Base-by-base conservation (phyloP, 2,113 vertebrate genomes). In the Callaeas wilsoni region DNA sequence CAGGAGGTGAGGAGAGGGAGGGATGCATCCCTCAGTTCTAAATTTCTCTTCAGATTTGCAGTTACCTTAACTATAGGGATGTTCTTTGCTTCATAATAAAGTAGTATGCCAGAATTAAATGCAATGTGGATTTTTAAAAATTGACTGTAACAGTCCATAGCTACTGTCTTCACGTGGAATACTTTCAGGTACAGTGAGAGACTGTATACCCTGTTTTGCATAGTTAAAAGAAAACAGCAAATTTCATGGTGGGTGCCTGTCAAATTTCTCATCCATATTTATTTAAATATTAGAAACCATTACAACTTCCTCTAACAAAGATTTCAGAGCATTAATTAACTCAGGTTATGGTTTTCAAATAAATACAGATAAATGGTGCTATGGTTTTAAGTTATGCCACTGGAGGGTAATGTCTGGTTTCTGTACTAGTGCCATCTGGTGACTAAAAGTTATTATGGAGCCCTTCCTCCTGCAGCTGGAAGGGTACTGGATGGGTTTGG, bases 391-490 rank as follows among this genome's bases (percentile, higher is more conserved):
- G 6, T 46, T 60, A 13, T 4, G 21, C 23, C 11, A 4, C 4
- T 18, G 76, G 29, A 39, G 11, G 19, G 27, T 39, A 26, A 59
- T 0, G 9, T 41, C 59, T 56, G 20, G 13, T 92, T 92, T 97
- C 89, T 81, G 49, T 87, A 22, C 56, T 82, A 87, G 89, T 93
- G 96, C 93, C 95, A 94, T 79, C 94, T 96, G 89, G 76, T 89
- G 87, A 92, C 77, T 68, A 37, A 81, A 41, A 39, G 32, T 78
- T 84, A 42, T 35, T 49, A 49, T 16, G n/a, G 26, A 82, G 8
- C 33, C 12, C n/a, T 55, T 14, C 44, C 19, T 62, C 50, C 69
- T 42, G 52, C 13, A 18, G 35, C 13, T n/a, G 46, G n/a, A 69
- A 55, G 39, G n/a, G 46, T 56, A 6, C 19, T 4, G 35, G 18